phyloP scores from a whole-genome alignment of 2,888 invertebrate species.

The Thyatira batis region DNA sequence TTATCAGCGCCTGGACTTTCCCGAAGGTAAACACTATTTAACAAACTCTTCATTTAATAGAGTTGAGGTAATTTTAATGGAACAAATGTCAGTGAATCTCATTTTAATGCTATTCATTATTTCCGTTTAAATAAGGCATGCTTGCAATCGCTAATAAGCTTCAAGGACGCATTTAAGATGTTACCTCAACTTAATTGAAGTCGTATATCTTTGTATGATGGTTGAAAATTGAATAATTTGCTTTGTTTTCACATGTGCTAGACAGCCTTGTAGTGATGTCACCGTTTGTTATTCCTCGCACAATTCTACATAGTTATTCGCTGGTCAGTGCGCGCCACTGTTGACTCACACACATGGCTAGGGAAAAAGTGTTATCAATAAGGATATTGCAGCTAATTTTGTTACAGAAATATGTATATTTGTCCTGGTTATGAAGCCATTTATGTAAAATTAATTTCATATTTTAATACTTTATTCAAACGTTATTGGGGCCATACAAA shows the following conservation, averaged over 20 bases:
- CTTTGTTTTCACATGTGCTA: slow-evolving; percentile 47
- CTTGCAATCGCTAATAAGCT: slow-evolving; percentile 51
- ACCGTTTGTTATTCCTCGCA: slow-evolving; percentile 72
- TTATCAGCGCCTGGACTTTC: no score
- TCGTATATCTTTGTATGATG: slow-evolving; percentile 39
- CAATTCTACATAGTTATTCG: slow-evolving; percentile 50
- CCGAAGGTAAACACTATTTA: no score
- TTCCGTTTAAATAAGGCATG: slow-evolving; percentile 45
- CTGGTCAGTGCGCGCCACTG: slow-evolving; percentile 51
- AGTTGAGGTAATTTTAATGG: no score
- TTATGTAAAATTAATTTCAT: neutral
- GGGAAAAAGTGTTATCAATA: slow-evolving; percentile 48
- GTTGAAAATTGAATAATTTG: slow-evolving; percentile 38
- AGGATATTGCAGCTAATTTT: slow-evolving; percentile 25
- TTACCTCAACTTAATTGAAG: slow-evolving; percentile 37
- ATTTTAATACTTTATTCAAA: no score
- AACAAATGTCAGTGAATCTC: neutral
- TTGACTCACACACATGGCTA: slow-evolving; percentile 62
- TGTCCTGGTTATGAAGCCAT: neutral
- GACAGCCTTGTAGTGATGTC: slow-evolving; percentile 67
- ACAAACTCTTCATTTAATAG: no score
- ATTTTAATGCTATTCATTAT: slow-evolving; percentile 18
- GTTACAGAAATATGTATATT: slow-evolving; percentile 3
- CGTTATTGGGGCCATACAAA: no score
- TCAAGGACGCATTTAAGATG: slow-evolving; percentile 50